Base-by-base conservation (phyloP, 2,113 vertebrate species). In the Mobula hypostoma region DNA sequence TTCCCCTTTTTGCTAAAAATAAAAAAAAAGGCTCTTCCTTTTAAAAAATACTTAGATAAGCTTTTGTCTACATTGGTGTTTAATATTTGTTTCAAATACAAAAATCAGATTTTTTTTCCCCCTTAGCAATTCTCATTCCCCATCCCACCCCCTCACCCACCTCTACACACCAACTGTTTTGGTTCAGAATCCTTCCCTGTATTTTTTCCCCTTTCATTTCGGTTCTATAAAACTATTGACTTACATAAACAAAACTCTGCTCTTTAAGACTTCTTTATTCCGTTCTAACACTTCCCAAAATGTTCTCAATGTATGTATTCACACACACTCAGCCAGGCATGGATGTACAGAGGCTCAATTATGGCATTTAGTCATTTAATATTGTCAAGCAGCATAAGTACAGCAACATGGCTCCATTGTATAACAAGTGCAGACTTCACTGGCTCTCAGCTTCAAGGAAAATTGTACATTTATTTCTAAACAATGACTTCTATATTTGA, bases 1-100 rank as follows among this genome's bases (percentile, higher is more conserved):
- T 63, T 27, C n/a, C 85, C 61, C 15, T 61, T 90, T 90, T 90
- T 88, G 19, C n/a, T 66, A 90, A 90, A 66, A 66, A 88, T 29
- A n/a, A n/a, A 77, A 77, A 11, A 61, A 87, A 87, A 2, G 2
- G 29, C 29, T 8, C n/a, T 32, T 4, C 29, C 85, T n/a, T 90
- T 90, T 90, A 40, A 66, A 66, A 85, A 17, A 40, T 66, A 32
- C 58, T 63, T 32, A 12, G 14, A 61, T n/a, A 88, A 15, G 24
- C 24, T 61, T 2, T 1, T 27, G 14, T 19, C 29, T 61, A 90
- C 12, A 29, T 14, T 1, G 11, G 4, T 24, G 29, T 66, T 88
- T 21, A 5, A 74, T 0, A 19, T 74, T 74, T 21, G 5, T 74
- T 74, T 74, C 21, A 74, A 74, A 72, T 21, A 21, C 70, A 72